Percentiles rank a stretch among this genome's conserved stretches.
Conservation (phyloP, 2,797 vertebrate genomes). For the Neosalanx taihuensis region DNA sequence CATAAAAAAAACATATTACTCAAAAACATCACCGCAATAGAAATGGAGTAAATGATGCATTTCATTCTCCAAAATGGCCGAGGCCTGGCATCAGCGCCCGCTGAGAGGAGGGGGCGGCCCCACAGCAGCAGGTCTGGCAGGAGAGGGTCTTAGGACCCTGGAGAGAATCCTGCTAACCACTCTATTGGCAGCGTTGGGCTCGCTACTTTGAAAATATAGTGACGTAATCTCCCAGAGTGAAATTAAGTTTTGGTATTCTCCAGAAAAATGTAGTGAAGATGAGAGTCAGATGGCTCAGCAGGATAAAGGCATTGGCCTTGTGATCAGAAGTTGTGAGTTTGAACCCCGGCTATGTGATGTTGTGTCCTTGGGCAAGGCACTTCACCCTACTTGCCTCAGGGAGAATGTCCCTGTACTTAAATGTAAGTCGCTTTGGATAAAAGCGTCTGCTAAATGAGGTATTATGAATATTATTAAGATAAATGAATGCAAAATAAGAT, state of each 20-base stretch:
- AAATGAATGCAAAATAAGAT: no score
- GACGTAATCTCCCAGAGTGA: neutral
- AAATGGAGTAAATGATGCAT: constrained; percentile 61
- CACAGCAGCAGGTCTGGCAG: constrained; percentile 29
- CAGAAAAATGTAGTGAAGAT: constrained; percentile 1
- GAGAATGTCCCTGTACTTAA: no score
- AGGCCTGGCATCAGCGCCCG: constrained; percentile 43
- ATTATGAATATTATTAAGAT: no score
- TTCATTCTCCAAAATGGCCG: constrained; percentile 63
- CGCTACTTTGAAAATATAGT: no score
- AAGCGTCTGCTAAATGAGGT: no score
- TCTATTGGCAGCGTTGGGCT: constrained; percentile 37
- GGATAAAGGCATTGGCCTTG: no score
- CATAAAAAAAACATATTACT: constrained; percentile 52
- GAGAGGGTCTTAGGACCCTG: constrained; percentile 19
- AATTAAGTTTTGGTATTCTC: constrained; percentile 14
- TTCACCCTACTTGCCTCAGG: no score
- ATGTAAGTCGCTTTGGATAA: no score
- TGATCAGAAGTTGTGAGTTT: no score
- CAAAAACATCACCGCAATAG: constrained; percentile 46
- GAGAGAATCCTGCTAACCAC: constrained; percentile 15
- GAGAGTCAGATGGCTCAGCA: neutral
- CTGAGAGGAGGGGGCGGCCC: constrained; percentile 22
- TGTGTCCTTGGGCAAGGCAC: no score
- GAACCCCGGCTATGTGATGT: no score